Base-by-base conservation (phyloP, 2,797 vertebrate species). In the Bradypodion ventrale region DNA sequence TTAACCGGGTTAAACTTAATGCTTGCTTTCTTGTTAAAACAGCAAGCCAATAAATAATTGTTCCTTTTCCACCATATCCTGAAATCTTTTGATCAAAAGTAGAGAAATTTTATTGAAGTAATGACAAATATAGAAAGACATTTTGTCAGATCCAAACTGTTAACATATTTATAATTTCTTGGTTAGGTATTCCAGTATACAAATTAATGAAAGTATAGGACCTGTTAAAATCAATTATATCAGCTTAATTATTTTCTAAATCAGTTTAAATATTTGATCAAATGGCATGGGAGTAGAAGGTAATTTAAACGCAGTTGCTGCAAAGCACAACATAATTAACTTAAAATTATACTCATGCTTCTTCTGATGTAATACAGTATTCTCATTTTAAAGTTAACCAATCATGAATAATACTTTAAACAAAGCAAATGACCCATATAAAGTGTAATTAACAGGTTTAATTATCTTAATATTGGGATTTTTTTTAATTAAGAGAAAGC, bases 401-500 rank as follows among this genome's bases (percentile, higher is more conserved):
- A 63, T 91, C 83, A 44, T 83, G 78, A 94, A 77, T 91, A 93
- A 87, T 85, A 88, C 49, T 92, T 86, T 81, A 90, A 84, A 93
- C 87, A 90, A 84, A 93, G 88, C 85, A 92, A 92, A 85, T 92
- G 89, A 92, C 80, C 83, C 82, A 86, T 52, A 87, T 91, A 91
- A 82, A 91, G 78, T 91, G 75, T 90, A 90, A 92, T 93, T 94
- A 92, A 84, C 87, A 90, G 85, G 66, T 89, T 87, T 92, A 94
- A 94, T 95, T 88, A 91, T 89, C 81, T 75, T 87, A 87, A 92
- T 84, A 91, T 88, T 69, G 78, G n/a, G n/a, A n/a, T 81, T 81
- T 93, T 91, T 91, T 94, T 91, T 89, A 95, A 95, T 94, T 92
- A 95, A 92, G 78, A 49, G 85, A 72, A 49, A 56, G 84, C 89